phyloP scores from a whole-genome alignment of 2,888 invertebrate genomes.

The Cantharis nigra region DNA sequence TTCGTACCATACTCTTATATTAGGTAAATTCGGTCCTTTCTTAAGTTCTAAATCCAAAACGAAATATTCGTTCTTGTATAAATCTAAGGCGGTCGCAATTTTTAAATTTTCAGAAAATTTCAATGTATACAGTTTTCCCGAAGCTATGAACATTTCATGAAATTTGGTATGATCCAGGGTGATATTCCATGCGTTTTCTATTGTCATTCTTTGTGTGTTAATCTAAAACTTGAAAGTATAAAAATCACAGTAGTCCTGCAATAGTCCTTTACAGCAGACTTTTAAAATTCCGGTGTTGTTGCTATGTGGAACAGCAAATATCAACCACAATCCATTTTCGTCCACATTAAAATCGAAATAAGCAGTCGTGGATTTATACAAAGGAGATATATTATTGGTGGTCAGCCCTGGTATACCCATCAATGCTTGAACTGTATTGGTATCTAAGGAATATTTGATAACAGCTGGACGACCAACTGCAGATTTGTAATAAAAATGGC shows the following conservation, averaged over 20 bases:
- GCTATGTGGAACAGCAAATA: constrained; percentile 78
- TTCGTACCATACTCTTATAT: not conserved
- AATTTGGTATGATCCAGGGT: not conserved
- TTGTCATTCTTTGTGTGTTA: constrained; percentile 60
- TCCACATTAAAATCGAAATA: constrained; percentile 66
- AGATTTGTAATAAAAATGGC: too few species aligned
- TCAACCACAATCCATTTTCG: constrained; percentile 96
- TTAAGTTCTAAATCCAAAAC: not conserved
- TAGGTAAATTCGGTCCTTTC: not conserved
- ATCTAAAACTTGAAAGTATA: constrained; percentile 51
- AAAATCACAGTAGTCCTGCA: too few species aligned
- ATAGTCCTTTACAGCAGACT: constrained; percentile 52
- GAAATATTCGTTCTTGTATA: too few species aligned
- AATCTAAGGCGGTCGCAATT: not conserved
- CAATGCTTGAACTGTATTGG: too few species aligned
- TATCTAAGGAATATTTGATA: too few species aligned
- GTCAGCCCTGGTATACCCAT: constrained; percentile 54
- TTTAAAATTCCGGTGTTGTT: constrained; percentile 89
- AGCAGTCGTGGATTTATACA: constrained; percentile 80
- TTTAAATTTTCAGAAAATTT: not conserved
- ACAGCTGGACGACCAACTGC: too few species aligned
- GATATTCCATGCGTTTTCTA: constrained; percentile 53
- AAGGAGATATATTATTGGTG: constrained; percentile 60
- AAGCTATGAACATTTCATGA: constrained; percentile 11
- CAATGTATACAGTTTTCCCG: not conserved